phyloP scores from a whole-genome alignment of 2,113 vertebrate species.

The Bufo bufo region DNA sequence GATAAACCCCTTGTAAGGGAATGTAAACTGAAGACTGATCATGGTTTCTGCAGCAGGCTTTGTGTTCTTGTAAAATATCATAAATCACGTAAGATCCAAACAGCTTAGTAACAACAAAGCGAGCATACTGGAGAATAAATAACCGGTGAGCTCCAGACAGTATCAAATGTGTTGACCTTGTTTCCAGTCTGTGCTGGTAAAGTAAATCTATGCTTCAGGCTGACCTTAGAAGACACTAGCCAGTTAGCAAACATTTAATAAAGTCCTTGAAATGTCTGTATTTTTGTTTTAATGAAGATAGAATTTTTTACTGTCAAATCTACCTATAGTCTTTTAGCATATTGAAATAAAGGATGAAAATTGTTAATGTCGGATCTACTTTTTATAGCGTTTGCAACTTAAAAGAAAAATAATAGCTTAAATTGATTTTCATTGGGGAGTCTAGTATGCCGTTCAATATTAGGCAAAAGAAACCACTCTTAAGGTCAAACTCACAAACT shows the following conservation, averaged over 20 bases:
- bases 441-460: too few species aligned
- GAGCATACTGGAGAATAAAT: slow-evolving; percentile 40
- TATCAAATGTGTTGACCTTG: slow-evolving; percentile 43
- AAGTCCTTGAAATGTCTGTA: not conserved
- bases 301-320: not conserved
- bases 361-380: too few species aligned
- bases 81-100: slow-evolving; percentile 51
- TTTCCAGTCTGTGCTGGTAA: slow-evolving; percentile 25
- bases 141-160: slow-evolving; percentile 28
- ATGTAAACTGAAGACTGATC: slow-evolving; percentile 43
- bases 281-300: not conserved
- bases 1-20: slow-evolving; percentile 48
- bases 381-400: too few species aligned
- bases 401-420: too few species aligned
- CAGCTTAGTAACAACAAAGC: slow-evolving; percentile 52
- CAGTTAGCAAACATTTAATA: slow-evolving; percentile 14
- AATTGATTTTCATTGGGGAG: too few species aligned
- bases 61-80: slow-evolving; percentile 48
- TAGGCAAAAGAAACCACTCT: too few species aligned
- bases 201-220: slow-evolving; percentile 27
- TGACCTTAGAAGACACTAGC: slow-evolving; percentile 8
- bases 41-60: slow-evolving; percentile 41
- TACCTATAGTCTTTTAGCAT: not conserved
- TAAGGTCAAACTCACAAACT: too few species aligned
- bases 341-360: too few species aligned